phyloP scores from a whole-genome alignment of 2,797 vertebrate species.

The Phaenicophaeus curvirostris region DNA sequence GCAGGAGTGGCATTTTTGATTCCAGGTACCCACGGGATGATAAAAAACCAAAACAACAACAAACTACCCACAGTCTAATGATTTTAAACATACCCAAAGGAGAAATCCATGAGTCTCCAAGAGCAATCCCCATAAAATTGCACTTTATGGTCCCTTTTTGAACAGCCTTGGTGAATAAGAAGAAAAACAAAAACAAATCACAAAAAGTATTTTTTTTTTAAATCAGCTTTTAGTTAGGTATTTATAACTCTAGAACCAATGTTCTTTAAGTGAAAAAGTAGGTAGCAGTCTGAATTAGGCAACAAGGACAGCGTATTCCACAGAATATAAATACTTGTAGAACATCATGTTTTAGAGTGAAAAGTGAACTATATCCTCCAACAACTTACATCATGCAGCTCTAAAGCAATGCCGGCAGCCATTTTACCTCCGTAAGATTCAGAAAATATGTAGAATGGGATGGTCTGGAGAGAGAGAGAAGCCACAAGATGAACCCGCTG shows the following conservation, averaged over 20 bases:
- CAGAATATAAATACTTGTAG: neutral
- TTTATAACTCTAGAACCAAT: neutral
- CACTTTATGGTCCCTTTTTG: slow-evolving; percentile 83
- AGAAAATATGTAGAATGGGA: slow-evolving; percentile 96
- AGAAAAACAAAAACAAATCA: neutral
- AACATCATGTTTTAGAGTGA: neutral
- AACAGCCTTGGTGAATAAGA: slow-evolving; percentile 77
- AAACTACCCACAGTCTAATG: neutral
- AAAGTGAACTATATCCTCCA: neutral
- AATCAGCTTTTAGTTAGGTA: neutral
- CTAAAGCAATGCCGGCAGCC: slow-evolving; percentile 89
- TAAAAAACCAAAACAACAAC: neutral
- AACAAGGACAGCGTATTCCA: neutral
- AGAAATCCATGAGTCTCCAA: slow-evolving; percentile 98
- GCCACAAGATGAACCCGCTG: neutral
- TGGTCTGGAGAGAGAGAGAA: slow-evolving; percentile 74
- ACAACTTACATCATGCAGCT: slow-evolving; percentile 83
- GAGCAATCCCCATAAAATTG: slow-evolving; percentile 90
- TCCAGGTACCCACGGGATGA: neutral
- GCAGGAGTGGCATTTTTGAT: neutral
- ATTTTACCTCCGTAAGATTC: slow-evolving; percentile 98
- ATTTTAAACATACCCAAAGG: slow-evolving; percentile 84
- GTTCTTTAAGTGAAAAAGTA: neutral
- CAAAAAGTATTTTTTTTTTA: neutral
- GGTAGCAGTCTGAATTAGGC: neutral